Conservation (phyloP, 2,113 vertebrate species). For the Rhombomys opimus region DNA sequence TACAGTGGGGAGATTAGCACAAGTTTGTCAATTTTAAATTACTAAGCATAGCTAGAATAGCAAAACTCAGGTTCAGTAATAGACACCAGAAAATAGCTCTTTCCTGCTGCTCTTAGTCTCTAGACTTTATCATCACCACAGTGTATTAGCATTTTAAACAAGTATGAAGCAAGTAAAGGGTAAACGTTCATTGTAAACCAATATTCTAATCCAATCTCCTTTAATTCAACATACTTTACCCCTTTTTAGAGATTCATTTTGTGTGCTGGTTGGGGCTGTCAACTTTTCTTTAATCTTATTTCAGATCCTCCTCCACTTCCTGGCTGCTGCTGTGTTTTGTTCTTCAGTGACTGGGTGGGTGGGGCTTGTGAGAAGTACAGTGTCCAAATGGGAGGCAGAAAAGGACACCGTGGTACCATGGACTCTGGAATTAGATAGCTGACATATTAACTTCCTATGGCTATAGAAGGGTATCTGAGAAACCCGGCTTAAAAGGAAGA, state of each 20-base stretch:
- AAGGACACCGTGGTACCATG: not conserved
- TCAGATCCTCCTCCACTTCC: not conserved
- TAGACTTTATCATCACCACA: not conserved
- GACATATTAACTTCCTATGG: not conserved
- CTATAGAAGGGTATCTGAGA: not conserved
- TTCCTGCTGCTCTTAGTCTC: not conserved
- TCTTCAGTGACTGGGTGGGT: not conserved
- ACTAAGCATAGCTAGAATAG: not conserved
- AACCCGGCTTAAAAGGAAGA: not conserved
- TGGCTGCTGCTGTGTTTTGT: not conserved
- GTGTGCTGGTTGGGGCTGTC: not conserved
- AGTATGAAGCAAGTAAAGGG: not conserved
- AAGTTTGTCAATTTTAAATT: conserved; percentile 14
- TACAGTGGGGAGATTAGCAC: not conserved
- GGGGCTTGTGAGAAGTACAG: not conserved
- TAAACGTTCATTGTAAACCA: not conserved
- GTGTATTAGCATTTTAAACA: not conserved
- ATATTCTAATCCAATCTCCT: not conserved
- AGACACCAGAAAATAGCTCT: not conserved
- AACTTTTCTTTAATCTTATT: not conserved
- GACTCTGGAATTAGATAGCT: not conserved
- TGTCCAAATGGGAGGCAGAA: not conserved
- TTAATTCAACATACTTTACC: not conserved
- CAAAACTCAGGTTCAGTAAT: not conserved
- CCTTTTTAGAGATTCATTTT: not conserved